Evolutionary conservation across 2,888 invertebrate species (phyloP), one percentile per base, ranked within the genome.

Genomic region (Seira ritae): DNA sequence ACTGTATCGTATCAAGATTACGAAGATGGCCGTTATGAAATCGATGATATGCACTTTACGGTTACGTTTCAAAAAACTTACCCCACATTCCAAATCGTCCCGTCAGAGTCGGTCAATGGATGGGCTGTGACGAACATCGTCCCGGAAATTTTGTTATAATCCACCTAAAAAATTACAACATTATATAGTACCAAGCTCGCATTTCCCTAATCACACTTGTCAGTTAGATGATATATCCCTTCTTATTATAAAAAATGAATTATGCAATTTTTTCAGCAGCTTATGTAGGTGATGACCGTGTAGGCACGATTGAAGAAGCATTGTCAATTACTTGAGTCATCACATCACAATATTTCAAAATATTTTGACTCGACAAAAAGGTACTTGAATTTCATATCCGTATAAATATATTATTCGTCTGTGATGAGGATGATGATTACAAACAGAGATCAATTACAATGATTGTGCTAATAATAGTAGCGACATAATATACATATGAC

Each of bases 1-100:
- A 42, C 6, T 42, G 6, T 55, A 55, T 12, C 55, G 12, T 55
- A 55, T 55, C 55, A 55, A 55, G 55, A 55, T 55, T 55, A 55
- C 12, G 15, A 15, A 3, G 55, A 55, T 8, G 31, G 2, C 8
- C 8, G 31, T 31, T 31, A 31, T 31, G 31, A 4, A 31, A 31
- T 31, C 31, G 31, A 31, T 31, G 31, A 31, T 31, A 8, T 4
- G 8, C 31, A 31, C 31, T 31, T 55, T 55, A 55, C 55, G 55
- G 12, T 8, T 55, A 8, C 55, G 17, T 55, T 2, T 31, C 3
- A 55, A 31, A 31, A 55, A 55, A 78, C 82, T 82, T 79, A 85
- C 37, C 86, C 88, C 50, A 88, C 84, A 70, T 88, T 87, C 88
- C 88, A 88, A 60, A 83, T 83, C 20, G 74, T 85, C 42, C 87